These are phyloP conservation scores for Coranthus polyacanthus DNA, from an alignment of 2,797 vertebrate genomes.

Conservation along the genomic window DNA sequence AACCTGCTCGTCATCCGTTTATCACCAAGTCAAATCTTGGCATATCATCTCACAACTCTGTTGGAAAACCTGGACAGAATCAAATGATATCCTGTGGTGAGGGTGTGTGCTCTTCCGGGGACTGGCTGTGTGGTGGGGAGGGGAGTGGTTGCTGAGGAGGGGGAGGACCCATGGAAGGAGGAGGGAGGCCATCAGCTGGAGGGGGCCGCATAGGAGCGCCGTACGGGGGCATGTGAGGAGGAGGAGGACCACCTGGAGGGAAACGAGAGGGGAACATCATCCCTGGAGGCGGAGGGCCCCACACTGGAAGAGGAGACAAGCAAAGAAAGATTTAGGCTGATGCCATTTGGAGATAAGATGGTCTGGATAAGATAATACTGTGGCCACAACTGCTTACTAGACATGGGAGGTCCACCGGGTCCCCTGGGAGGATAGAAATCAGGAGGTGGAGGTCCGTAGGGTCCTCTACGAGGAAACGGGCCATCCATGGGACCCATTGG, in stretches of 20 bases:
- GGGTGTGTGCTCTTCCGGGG: conserved; percentile 52
- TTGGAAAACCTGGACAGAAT: conserved; percentile 26
- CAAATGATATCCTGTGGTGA: conserved; percentile 70
- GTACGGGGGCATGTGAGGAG: conserved; percentile 52
- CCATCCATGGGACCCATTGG: conserved; percentile 66
- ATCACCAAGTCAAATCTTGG: conserved; percentile 16
- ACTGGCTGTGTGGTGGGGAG: conserved; percentile 52
- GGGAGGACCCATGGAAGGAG: conserved; percentile 51
- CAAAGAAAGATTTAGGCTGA: not conserved
- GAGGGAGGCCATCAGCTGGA: conserved; percentile 43
- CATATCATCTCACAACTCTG: conserved; percentile 9
- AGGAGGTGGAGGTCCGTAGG: conserved; percentile 72
- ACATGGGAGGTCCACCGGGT: conserved; percentile 64
- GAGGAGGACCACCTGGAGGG: conserved; percentile 60
- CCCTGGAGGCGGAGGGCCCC: conserved; percentile 70
- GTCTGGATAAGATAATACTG: not conserved
- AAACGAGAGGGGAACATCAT: conserved; percentile 74
- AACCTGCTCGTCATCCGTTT: conserved; percentile 2
- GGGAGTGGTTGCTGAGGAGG: conserved; percentile 52
- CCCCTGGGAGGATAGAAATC: conserved; percentile 75
- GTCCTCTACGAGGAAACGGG: conserved; percentile 71
- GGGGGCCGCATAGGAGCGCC: conserved; percentile 39
- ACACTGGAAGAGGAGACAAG: conserved; percentile 56
- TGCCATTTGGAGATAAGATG: not conserved
- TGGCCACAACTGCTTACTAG: conserved; percentile 57